phyloP scores from a whole-genome alignment of 1,140 invertebrate species.

The Drosophila malerkotliana region DNA sequence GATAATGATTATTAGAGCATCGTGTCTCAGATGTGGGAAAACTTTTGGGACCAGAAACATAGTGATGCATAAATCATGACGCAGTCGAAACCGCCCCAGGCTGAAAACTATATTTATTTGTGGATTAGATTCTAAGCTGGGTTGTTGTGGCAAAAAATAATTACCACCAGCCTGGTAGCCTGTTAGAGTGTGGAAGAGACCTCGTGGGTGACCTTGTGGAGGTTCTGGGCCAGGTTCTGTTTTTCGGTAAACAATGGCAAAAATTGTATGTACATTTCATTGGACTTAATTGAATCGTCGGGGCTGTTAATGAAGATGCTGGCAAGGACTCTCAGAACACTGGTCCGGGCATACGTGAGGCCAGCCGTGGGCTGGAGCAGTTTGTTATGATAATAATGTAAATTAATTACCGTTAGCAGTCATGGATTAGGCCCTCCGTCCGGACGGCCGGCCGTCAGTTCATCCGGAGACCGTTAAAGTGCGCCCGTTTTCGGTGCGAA shows the following conservation, averaged over 20 bases:
- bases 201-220: conserved; percentile 31
- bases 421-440: conserved; percentile 38
- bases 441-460: conserved; percentile 7
- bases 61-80: conserved; percentile 49
- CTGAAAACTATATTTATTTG: conserved; percentile 25
- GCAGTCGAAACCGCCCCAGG: conserved; percentile 1
- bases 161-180: conserved; percentile 13
- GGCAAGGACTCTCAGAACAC: conserved; percentile 23
- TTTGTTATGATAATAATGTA: conserved; percentile 78
- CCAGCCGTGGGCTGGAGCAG: conserved; percentile 33
- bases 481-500: neutral
- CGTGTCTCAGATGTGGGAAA: conserved; percentile 25
- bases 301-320: conserved; percentile 64
- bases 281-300: conserved; percentile 71
- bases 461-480: conserved; percentile 9
- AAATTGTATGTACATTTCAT: conserved; percentile 60
- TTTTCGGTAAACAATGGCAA: conserved; percentile 34
- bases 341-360: conserved; percentile 23
- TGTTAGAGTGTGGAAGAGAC: neutral
- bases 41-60: conserved; percentile 22
- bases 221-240: neutral
- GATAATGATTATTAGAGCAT: conserved; percentile 28
- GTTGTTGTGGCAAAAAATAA: conserved; percentile 17
- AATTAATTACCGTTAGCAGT: conserved; percentile 63
- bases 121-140: conserved; percentile 42